These are phyloP conservation scores for Alosa sapidissima DNA, from an alignment of 2,797 vertebrate species.

Conservation along the genomic window DNA sequence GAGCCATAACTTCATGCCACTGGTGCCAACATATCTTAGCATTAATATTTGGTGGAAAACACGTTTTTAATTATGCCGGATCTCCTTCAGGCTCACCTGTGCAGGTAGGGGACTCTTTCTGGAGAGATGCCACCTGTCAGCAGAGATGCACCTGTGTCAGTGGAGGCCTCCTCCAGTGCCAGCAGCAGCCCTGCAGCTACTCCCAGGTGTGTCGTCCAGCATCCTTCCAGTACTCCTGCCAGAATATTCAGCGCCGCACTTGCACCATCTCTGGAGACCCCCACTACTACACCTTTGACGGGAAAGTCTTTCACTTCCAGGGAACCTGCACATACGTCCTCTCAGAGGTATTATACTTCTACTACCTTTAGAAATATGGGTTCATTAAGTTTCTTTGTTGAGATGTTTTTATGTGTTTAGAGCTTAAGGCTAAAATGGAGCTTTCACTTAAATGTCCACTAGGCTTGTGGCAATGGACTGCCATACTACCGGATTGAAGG, in stretches of 20 bases:
- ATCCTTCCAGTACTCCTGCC: slow-evolving; percentile 56
- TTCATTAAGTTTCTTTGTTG: neutral
- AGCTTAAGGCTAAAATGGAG: no score
- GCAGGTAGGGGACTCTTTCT: slow-evolving; percentile 57
- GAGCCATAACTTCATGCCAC: no score
- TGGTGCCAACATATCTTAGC: no score
- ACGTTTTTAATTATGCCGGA: neutral
- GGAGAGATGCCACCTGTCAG: slow-evolving; percentile 61
- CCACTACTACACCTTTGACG: slow-evolving; percentile 73
- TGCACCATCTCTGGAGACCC: slow-evolving; percentile 71
- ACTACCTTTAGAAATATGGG: neutral
- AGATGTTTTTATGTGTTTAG: no score
- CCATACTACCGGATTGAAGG: slow-evolving; percentile 68
- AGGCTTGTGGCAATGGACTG: slow-evolving; percentile 42
- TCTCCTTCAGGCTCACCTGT: slow-evolving; percentile 47
- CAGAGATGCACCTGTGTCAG: slow-evolving; percentile 61
- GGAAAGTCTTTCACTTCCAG: slow-evolving; percentile 65
- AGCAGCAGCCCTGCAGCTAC: slow-evolving; percentile 54
- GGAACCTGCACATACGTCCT: slow-evolving; percentile 74
- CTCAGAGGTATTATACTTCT: slow-evolving; percentile 51
- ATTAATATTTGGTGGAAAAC: neutral
- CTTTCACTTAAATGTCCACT: neutral
- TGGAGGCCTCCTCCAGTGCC: slow-evolving; percentile 54
- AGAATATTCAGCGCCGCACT: slow-evolving; percentile 49
- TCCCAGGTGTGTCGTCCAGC: slow-evolving; percentile 55